These are phyloP conservation scores for Acronicta psi DNA, from an alignment of 2,888 invertebrate genomes.

Conservation along the genomic window DNA sequence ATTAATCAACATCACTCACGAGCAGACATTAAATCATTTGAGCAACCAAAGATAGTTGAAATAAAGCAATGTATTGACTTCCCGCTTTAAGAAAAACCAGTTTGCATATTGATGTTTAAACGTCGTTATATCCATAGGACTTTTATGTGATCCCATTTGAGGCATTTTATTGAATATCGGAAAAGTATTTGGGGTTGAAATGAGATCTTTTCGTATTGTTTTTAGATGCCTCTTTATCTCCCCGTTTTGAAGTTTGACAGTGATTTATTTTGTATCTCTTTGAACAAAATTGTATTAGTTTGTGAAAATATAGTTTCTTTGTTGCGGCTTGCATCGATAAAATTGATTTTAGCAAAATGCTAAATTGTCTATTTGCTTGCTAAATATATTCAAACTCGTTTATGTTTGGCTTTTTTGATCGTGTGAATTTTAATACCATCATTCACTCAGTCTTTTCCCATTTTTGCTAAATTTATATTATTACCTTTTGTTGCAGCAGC, in stretches of 20 bases:
- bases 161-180: constrained; percentile 83
- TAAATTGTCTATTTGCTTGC: constrained; percentile 35
- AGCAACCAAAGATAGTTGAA: constrained; percentile 64
- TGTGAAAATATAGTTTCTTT: constrained; percentile 36
- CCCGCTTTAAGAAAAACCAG: constrained; percentile 62
- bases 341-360: constrained; percentile 25
- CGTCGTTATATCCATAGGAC: constrained; percentile 69
- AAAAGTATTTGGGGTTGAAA: constrained; percentile 82
- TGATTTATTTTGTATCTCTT: constrained; percentile 70
- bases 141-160: constrained; percentile 78
- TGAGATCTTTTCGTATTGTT: constrained; percentile 79
- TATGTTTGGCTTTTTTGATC: constrained; percentile 38
- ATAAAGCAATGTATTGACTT: constrained; percentile 61
- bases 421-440: constrained; percentile 8
- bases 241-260: constrained; percentile 72
- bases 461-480: no score
- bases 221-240: constrained; percentile 71
- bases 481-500: no score
- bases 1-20: constrained; percentile 34
- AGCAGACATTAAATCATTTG: constrained; percentile 25
- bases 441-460: no score
- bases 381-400: constrained; percentile 48
- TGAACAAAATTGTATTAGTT: constrained; percentile 46
- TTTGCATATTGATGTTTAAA: constrained; percentile 77
- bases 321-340: constrained; percentile 13